These are phyloP conservation scores for Wiebesia pumilae DNA, from an alignment of 1,140 invertebrate genomes.

Conservation along the genomic window DNA sequence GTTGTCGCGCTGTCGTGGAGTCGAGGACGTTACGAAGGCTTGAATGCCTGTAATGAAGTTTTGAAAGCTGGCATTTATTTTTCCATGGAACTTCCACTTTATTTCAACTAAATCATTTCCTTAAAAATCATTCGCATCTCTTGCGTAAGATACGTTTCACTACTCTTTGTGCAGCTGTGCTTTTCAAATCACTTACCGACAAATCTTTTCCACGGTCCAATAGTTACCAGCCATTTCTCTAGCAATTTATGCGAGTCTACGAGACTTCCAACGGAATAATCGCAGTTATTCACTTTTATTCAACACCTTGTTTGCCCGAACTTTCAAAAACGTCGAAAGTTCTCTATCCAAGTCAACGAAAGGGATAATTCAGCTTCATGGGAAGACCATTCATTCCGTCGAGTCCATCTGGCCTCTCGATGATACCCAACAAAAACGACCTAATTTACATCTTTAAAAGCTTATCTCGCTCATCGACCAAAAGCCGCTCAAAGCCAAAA, in stretches of 20 bases:
- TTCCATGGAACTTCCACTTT: neutral
- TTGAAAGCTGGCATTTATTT: conserved; percentile 9
- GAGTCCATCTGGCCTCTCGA: neutral
- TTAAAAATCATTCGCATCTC: neutral
- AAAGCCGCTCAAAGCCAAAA: neutral
- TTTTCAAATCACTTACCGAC: no score
- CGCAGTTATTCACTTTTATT: neutral
- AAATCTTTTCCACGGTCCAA: no score
- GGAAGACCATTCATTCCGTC: neutral
- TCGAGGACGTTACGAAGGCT: neutral
- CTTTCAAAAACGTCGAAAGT: no score
- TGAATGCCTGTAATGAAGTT: neutral
- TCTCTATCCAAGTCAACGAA: neutral
- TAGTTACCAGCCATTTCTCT: neutral
- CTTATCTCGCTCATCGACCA: neutral
- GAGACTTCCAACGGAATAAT: neutral
- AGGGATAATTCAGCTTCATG: neutral
- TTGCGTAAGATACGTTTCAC: no score
- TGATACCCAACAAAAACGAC: neutral
- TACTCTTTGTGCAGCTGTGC: no score
- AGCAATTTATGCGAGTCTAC: neutral
- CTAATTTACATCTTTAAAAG: neutral
- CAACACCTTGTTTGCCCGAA: neutral
- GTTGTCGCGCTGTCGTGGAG: neutral
- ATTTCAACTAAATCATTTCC: neutral